Conservation (phyloP, 2,113 vertebrate genomes). For the Damaliscus lunatus region DNA sequence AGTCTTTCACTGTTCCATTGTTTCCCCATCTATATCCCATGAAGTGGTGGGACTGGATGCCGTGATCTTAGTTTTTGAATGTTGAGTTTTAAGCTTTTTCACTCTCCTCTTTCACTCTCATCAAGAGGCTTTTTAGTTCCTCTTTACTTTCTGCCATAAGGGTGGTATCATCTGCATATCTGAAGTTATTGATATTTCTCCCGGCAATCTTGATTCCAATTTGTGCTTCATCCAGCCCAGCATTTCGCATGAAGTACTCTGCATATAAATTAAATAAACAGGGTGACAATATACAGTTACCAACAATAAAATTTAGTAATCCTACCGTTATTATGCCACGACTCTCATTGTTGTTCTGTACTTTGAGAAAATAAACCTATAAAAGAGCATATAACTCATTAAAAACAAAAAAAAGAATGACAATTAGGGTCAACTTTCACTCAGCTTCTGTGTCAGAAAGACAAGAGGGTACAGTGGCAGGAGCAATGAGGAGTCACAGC, state of each 20-base stretch:
- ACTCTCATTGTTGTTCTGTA: neutral
- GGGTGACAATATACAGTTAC: neutral
- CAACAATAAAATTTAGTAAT: neutral
- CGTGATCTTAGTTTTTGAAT: neutral
- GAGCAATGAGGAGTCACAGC: neutral
- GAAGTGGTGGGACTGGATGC: neutral
- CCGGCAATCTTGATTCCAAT: neutral
- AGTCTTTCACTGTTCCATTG: neutral
- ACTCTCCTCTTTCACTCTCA: neutral
- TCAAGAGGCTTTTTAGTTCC: neutral
- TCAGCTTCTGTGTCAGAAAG: neutral
- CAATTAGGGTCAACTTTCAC: neutral
- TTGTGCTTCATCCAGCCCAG: neutral
- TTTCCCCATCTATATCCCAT: neutral
- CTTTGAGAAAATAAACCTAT: neutral
- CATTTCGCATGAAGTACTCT: neutral
- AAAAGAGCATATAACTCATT: neutral
- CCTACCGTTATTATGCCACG: neutral
- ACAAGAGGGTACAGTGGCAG: neutral
- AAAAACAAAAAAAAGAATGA: neutral
- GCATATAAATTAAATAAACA: neutral
- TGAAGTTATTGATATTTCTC: neutral
- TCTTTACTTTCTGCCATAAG: neutral
- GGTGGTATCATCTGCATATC: neutral
- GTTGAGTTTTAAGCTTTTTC: neutral